Evolutionary conservation across 2,888 invertebrate species (phyloP).

Genomic region (Hypselothyrea guttata): DNA sequence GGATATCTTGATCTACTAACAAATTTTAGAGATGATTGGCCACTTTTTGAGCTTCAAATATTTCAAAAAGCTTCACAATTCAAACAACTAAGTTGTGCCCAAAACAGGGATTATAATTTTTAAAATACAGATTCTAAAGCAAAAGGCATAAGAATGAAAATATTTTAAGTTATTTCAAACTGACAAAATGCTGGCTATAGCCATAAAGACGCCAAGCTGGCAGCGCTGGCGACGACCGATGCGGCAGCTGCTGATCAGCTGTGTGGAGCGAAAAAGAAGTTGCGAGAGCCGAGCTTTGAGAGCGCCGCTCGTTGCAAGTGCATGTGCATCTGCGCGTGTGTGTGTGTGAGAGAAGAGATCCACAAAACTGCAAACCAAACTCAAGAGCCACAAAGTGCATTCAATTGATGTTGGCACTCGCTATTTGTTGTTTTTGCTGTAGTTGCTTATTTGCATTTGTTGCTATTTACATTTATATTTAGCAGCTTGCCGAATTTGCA

Average conservation of each 20-base stretch:
- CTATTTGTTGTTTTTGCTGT: constrained; percentile 23
- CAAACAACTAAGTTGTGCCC: too few species aligned
- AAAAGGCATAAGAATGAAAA: too few species aligned
- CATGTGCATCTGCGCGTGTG: constrained; percentile 4
- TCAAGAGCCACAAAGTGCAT: constrained; percentile 50
- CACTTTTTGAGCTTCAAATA: too few species aligned
- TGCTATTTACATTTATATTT: constrained; percentile 52
- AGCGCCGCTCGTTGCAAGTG: constrained; percentile 8
- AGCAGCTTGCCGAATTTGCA: constrained; percentile 44
- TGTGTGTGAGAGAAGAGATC: too few species aligned
- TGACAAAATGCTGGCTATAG: too few species aligned
- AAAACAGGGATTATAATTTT: too few species aligned
- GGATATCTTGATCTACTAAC: too few species aligned
- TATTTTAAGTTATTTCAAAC: too few species aligned
- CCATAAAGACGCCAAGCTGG: too few species aligned
- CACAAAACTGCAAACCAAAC: constrained; percentile 11
- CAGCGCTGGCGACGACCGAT: constrained; percentile 14
- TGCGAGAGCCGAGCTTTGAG: constrained; percentile 28
- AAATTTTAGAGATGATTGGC: too few species aligned
- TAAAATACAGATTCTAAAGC: too few species aligned
- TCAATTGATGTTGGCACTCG: constrained; percentile 17
- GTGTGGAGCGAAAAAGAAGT: constrained; percentile 20
- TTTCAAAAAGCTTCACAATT: too few species aligned
- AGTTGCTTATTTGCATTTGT: constrained; percentile 20
- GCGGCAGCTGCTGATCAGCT: constrained; percentile 54